Percentiles rank a stretch among this genome's conserved stretches.
These are phyloP conservation scores for Pseudococcus longispinus DNA, from an alignment of 2,888 invertebrate species.

Conservation along the genomic window DNA sequence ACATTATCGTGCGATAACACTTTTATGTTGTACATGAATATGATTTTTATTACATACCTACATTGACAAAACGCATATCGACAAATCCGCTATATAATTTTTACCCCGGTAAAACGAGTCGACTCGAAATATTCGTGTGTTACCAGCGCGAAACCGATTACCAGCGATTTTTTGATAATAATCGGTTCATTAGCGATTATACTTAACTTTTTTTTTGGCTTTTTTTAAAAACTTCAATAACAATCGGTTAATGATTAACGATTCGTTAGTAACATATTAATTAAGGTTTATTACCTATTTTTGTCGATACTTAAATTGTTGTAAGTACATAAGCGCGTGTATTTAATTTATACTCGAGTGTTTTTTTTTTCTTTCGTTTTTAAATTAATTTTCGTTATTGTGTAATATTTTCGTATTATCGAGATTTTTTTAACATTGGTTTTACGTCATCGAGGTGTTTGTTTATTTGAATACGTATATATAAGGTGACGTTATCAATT, in stretches of 20 bases:
- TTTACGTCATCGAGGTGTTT: too few species aligned
- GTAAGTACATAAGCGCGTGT: neutral
- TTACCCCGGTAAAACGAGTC: neutral
- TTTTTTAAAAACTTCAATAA: neutral
- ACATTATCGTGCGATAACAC: neutral
- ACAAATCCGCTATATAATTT: constrained; percentile 18
- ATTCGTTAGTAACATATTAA: constrained; percentile 29
- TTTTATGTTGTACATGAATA: neutral
- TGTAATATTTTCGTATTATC: too few species aligned
- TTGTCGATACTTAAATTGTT: constrained; percentile 20
- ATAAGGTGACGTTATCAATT: too few species aligned
- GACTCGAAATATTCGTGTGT: neutral
- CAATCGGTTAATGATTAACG: constrained; percentile 41
- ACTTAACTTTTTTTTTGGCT: neutral
- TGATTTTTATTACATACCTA: neutral
- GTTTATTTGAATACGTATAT: too few species aligned
- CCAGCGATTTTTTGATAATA: constrained; percentile 34
- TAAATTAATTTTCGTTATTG: neutral
- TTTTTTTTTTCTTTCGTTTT: neutral
- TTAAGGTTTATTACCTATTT: constrained; percentile 29
- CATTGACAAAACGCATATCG: neutral
- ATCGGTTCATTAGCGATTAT: constrained; percentile 33
- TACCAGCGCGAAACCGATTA: constrained; percentile 23
- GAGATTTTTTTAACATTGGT: too few species aligned
- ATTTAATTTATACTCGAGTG: neutral